These are phyloP conservation scores for Contarinia nasturtii DNA, from an alignment of 1,140 invertebrate genomes.

Conservation along the genomic window DNA sequence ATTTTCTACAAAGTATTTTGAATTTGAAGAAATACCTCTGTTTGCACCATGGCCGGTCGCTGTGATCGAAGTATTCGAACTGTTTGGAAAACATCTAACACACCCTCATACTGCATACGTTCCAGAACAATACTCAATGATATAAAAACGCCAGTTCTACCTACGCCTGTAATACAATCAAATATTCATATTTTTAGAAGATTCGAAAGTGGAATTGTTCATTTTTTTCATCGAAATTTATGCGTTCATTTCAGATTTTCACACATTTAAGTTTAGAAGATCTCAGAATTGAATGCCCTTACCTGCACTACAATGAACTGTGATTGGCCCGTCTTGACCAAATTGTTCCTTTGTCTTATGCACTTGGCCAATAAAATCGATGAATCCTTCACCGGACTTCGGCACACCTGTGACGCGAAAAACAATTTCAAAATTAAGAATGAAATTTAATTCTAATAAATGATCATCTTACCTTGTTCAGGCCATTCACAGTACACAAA, in stretches of 20 bases:
- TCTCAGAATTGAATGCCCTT: no score
- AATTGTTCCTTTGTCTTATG: conserved; percentile 99
- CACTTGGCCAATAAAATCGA: conserved; percentile 95
- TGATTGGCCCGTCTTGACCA: conserved; percentile 97
- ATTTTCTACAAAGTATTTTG: neutral
- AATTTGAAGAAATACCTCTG: conserved; percentile 48
- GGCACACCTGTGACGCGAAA: conserved; percentile 57
- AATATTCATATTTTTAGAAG: no score
- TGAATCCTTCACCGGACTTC: conserved; percentile 94
- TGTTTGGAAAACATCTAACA: conserved; percentile 98
- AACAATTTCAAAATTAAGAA: conserved; percentile 1
- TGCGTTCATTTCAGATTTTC: no score
- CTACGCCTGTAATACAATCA: conserved; percentile 66
- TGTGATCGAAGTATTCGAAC: conserved; percentile 94
- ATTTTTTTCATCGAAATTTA: no score
- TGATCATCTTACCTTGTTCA: conserved; percentile 59
- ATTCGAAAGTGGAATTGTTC: no score
- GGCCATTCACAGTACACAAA: conserved; percentile 99
- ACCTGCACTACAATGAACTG: conserved; percentile 95
- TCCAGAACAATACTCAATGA: conserved; percentile 95
- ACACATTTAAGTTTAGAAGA: no score
- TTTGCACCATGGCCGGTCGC: conserved; percentile 97
- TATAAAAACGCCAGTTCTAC: conserved; percentile 86
- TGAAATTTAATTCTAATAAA: no score
- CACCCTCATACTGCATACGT: conserved; percentile 95